These are phyloP conservation scores for Sparidentex hasta DNA, from an alignment of 2,797 vertebrate species.

Conservation along the genomic window DNA sequence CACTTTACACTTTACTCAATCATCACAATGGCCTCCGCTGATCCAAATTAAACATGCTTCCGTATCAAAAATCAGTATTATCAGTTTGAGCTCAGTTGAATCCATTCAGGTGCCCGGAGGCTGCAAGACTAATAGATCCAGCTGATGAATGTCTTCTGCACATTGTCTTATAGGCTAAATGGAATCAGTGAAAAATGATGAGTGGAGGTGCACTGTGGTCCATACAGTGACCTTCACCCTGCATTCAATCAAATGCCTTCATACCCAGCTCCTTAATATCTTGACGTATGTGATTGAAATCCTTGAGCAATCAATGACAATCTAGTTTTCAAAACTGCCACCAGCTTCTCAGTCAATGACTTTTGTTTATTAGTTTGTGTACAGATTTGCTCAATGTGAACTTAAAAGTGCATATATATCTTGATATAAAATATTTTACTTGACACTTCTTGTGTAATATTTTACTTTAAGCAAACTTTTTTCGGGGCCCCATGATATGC, in stretches of 20 bases:
- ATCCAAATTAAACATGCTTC: conserved; percentile 11
- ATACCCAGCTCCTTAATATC: neutral
- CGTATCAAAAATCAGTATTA: conserved; percentile 12
- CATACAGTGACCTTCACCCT: conserved; percentile 7
- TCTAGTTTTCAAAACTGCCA: neutral
- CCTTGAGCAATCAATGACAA: conserved; percentile 5
- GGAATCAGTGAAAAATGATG: conserved; percentile 15
- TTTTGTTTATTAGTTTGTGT: neutral
- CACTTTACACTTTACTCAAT: conserved; percentile 18
- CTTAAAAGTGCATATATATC: neutral
- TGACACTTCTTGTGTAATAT: neutral
- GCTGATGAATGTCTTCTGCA: conserved; percentile 28
- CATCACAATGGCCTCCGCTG: conserved; percentile 27
- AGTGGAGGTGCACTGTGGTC: neutral
- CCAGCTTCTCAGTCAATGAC: neutral
- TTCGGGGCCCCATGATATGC: too few relatives aligned
- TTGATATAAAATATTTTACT: neutral
- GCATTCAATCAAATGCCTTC: conserved; percentile 4
- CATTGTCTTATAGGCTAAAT: conserved; percentile 14
- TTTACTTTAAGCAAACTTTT: too few relatives aligned
- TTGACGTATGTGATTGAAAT: neutral
- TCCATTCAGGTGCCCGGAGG: neutral
- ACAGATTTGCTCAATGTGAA: neutral
- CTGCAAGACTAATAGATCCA: neutral
- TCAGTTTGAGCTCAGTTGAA: conserved; percentile 15